Base-by-base conservation (phyloP, 1,140 invertebrate genomes). In the Calycopis cecrops region DNA sequence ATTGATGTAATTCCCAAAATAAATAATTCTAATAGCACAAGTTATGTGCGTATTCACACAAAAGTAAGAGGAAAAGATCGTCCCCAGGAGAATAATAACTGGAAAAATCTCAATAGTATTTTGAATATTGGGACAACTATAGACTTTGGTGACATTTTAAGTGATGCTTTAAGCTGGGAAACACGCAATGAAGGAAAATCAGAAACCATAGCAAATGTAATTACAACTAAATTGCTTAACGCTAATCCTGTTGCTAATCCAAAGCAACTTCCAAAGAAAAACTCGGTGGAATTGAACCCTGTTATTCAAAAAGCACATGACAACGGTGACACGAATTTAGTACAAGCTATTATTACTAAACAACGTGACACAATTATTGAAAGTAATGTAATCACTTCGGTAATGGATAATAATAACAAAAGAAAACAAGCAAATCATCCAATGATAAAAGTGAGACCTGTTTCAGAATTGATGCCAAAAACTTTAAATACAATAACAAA, bases 381-480 rank as follows among this genome's bases (percentile, higher is more conserved):
- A 28, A 28, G 21, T 28, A 28, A 28, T 28, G 21, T 2, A 3
- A 6, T 28, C 21, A 28, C 21, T 28, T 28, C 21, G 21, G 21
- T 28, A 28, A 28, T 28, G 21, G 21, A 28, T 28, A 28, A 6
- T 28, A 28, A 6, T 48, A 28, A 48, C 10, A 8, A n/a, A 10
- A 48, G 8, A 11, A 16, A 48, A 28, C 21, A 48, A 48, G 4
- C 18, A 48, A 12, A 14, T 12, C n/a, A 9, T 14, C 11, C 12
- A 10, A 65, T 73, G 52, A 84, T 86, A 40, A 86, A 86, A 73
- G 79, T 83, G 0, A 86, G 83, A 54, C 64, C 76, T 34, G 67
- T 65, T 18, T 70, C 77, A 35, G 74, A 83, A 48, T 56, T 86
- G 21, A 77, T 84, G 79, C 59, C 79, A 28, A 28, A 28, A 28